Base-by-base conservation (phyloP, 2,113 vertebrate genomes). In the Pantherophis guttatus region DNA sequence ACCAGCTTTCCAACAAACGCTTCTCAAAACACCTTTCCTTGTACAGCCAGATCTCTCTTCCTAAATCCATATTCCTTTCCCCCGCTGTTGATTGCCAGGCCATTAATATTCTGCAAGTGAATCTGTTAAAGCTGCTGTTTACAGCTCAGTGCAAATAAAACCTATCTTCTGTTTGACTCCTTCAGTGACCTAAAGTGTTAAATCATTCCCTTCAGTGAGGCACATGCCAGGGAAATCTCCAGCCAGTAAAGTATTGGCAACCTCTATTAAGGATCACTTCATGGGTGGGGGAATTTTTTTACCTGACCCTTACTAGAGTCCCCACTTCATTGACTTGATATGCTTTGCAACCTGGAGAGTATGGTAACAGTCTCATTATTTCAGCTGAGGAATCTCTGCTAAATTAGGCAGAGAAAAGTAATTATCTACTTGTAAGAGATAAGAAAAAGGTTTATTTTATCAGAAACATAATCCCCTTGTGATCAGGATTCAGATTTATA, bases 351-450 rank as follows among this genome's bases (percentile, higher is more conserved):
- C 90, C 0, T 17, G 93, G 95, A 97, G 95, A 96, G 48, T 95
- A 65, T 93, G 0, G 1, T 94, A 96, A 96, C 93, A 92, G 96
- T 93, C 96, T 97, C 96, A 87, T 97, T 96, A 97, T 88, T 95
- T 94, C 96, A 95, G 93, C 57, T 19, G 95, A 97, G 95, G 94
- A 93, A 96, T 93, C 90, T 2, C 17, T 1, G 81, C 85, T 95
- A 96, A 97, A 96, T 97, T 97, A 97, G 95, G 93, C 95, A 94
- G 94, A 96, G 96, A 88, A 95, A 92, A 95, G 94, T 96, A 97
- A 97, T 97, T 97, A 97, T 96, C 96, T 96, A 8, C 96, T 96
- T 88, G 94, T 26, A 89, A 93, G 59, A 95, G 94, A 95, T 85
- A 88, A 94, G 91, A 58, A 87, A 94, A 33, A 19, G 7, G 13